These are phyloP conservation scores for Penelope pileata DNA, from an alignment of 2,113 vertebrate genomes.

Conservation along the genomic window DNA sequence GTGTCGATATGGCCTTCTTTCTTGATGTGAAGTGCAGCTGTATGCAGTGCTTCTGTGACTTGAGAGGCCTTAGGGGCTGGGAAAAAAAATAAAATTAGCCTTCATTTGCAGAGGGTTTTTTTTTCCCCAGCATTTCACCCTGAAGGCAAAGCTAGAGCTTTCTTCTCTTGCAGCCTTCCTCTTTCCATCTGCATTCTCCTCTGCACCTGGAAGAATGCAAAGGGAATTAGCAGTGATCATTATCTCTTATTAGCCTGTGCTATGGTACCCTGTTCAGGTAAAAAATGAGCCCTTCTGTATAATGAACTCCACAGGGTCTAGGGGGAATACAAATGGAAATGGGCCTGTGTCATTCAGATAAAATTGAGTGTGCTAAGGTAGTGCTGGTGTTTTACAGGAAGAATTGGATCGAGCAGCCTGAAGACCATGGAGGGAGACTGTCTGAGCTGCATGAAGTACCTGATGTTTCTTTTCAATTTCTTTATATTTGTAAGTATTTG, in stretches of 20 bases:
- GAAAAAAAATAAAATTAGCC: neutral
- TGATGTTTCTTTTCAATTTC: conserved; percentile 97
- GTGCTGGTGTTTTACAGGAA: conserved; percentile 76
- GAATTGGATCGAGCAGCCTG: conserved; percentile 74
- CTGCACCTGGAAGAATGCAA: neutral
- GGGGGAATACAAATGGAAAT: neutral
- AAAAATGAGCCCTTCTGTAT: neutral
- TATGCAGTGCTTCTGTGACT: neutral
- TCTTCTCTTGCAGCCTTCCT: neutral
- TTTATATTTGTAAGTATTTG: conserved; percentile 93
- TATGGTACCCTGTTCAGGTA: neutral
- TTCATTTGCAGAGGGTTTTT: neutral
- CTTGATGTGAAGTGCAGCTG: neutral
- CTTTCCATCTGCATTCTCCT: neutral
- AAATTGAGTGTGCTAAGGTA: neutral
- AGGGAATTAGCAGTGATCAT: neutral
- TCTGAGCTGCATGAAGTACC: conserved; percentile 92
- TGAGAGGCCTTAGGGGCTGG: neutral
- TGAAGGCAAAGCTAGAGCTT: neutral
- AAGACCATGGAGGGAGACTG: conserved; percentile 92
- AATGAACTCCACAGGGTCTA: neutral
- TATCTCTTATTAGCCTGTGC: neutral
- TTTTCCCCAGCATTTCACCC: neutral
- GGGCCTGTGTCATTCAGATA: neutral
- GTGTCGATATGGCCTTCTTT: neutral